Evolutionary conservation across 2,113 vertebrate species (phyloP), one percentile per base, ranked within the genome.

Genomic region (Gorilla gorilla): DNA sequence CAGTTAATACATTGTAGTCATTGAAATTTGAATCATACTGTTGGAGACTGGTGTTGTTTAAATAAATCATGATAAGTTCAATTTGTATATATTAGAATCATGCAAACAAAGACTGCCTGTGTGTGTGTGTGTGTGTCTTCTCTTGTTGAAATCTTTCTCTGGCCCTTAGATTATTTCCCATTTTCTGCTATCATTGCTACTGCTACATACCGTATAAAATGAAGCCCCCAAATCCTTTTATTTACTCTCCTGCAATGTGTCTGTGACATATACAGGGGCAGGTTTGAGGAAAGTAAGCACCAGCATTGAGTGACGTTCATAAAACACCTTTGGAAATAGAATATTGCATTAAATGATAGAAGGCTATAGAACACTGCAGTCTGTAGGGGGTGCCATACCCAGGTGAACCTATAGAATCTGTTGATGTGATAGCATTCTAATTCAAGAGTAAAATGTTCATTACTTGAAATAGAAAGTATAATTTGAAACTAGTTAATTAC

Each of bases 401-500:
- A 64, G 30, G 45, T 35, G 20, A 59, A 27, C 16, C 61, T 61
- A 1, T 27, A 20, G 13, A 35, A 72, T 93, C 43, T 48, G 16
- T 80, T 61, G 23, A 40, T 57, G 75, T 43, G 8, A 75, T 48
- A 32, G 30, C 55, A 20, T 85, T 94, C 38, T 81, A 45, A n/a
- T 59, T 95, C 52, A 90, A 52, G 68, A 48, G 23, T 43, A 43
- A 79, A 87, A n/a, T 92, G 9, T 55, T 88, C 94, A 50, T 90
- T 97, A 81, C n/a, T 93, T 57, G 20, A 93, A 32, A 83, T 70
- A 80, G 25, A 72, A 89, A 75, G 43, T 72, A 22, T 75, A 75
- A 90, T n/a, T 50, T 68, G 76, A 86, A 87, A 32, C 20, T 55
- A 90, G 23, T 92, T 96, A 90, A 94, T 95, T 87, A 64, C 38